Conservation (phyloP, 2,797 vertebrate genomes). For the Pogoniulus pusillus region DNA sequence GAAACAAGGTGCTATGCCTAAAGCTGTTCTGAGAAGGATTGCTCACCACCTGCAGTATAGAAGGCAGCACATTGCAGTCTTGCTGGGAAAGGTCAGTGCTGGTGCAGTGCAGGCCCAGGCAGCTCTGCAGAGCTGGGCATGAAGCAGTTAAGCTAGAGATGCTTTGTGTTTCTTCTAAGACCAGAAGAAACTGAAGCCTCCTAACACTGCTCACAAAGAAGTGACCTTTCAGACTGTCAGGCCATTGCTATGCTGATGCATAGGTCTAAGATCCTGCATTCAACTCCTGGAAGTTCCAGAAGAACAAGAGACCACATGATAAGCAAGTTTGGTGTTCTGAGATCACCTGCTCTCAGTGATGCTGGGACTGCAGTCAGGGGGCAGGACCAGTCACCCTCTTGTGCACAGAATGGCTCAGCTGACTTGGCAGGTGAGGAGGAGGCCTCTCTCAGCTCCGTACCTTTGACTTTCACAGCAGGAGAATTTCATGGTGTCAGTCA, state of each 20-base stretch:
- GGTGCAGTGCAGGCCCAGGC: not conserved
- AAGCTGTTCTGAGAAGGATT: slow-evolving; percentile 80
- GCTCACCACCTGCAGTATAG: slow-evolving; percentile 65
- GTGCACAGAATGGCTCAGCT: too few species aligned
- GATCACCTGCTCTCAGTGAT: too few species aligned
- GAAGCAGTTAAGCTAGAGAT: not conserved
- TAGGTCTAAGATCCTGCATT: not conserved
- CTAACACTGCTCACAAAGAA: not conserved
- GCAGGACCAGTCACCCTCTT: too few species aligned
- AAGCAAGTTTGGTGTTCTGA: too few species aligned
- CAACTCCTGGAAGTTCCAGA: too few species aligned
- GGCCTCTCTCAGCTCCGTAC: too few species aligned
- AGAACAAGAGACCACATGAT: too few species aligned
- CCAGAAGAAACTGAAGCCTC: fast-evolving
- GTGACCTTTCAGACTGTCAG: not conserved
- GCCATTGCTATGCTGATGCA: not conserved
- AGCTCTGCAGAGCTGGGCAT: not conserved
- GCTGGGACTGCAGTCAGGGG: too few species aligned
- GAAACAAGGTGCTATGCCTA: slow-evolving; percentile 72
- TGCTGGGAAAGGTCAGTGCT: slow-evolving; percentile 77
- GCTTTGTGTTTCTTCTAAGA: not conserved
- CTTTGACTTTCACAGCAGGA: too few species aligned
- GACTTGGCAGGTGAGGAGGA: too few species aligned
- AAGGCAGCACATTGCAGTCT: slow-evolving; percentile 68
- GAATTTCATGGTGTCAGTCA: too few species aligned